A percentile compares a stretch with the other conserved stretches of the same genome.
Conservation (phyloP, 2,888 invertebrate genomes). For the Heliothis peltigera region DNA sequence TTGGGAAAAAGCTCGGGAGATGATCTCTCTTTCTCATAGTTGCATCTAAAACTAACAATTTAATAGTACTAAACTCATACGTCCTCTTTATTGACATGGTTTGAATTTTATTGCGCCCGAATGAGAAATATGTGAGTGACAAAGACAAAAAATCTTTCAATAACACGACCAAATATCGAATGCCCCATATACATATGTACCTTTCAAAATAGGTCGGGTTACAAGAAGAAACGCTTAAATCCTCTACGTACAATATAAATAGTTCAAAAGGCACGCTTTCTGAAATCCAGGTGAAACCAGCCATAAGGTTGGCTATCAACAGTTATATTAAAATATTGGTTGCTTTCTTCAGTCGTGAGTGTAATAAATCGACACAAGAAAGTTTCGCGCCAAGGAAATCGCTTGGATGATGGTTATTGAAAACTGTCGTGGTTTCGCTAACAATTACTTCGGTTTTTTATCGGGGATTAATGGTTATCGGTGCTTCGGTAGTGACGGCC, state of each 20-base stretch:
- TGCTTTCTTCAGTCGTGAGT: slow-evolving; percentile 55
- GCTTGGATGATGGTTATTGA: slow-evolving; percentile 55
- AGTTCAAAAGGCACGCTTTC: background rate
- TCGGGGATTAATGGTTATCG: slow-evolving; percentile 11
- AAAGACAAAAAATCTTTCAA: no score
- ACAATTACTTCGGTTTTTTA: slow-evolving; percentile 50
- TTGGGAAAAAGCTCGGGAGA: no score
- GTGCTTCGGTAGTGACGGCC: background rate
- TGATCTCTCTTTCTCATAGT: no score
- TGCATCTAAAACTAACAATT: no score
- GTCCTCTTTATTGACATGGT: no score
- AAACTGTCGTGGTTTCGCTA: slow-evolving; percentile 48
- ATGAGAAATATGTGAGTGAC: no score
- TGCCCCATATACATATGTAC: no score
- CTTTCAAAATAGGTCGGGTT: background rate
- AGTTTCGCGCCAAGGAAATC: slow-evolving; percentile 46
- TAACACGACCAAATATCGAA: no score
- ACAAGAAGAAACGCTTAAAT: background rate
- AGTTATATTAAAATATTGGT: slow-evolving; percentile 52
- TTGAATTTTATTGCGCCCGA: no score
- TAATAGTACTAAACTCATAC: no score
- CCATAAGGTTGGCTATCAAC: slow-evolving; percentile 21
- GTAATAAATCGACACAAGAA: slow-evolving; percentile 52
- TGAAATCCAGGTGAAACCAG: slow-evolving; percentile 19
- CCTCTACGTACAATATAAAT: background rate